Base-by-base conservation (phyloP, 2,888 invertebrate species). In the Lysandra bellargus region DNA sequence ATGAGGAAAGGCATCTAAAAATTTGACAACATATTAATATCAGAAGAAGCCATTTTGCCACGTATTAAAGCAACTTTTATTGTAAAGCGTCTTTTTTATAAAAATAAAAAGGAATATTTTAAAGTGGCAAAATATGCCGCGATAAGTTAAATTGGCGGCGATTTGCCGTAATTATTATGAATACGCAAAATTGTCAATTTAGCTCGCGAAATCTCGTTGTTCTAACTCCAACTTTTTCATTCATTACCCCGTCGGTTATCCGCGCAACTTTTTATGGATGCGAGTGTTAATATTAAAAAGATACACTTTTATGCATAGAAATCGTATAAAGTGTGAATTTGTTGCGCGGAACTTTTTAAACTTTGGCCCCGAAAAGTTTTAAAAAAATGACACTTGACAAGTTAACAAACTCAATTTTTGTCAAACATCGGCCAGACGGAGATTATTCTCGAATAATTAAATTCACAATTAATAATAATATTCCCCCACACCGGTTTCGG, bases 161-260 rank as follows among this genome's bases (percentile, higher is more conserved):
- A 69, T 69, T 69, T 69, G 33, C 5, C 33, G 33, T 69, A 37
- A 37, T 33, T 69, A 69, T 37, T 69, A 69, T 69, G 69, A 69
- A 33, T 69, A 69, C 69, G 69, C 69, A 69, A 69, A 69, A 69
- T 69, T 69, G 69, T 1, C 69, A 69, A 69, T 69, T 37, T 69
- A 33, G 69, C 30, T 69, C 33, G 33, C 33, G 69, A 33, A 5
- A 33, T 33, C 33, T 69, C 14, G 33, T 33, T 69, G 69, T 69
- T 69, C 69, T 69, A 69, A 69, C 69, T 69, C 69, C 69, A 69
- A 69, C 69, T 69, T 69, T 69, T 69, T 69, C 69, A 69, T 69
- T 69, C 69, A 69, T 69, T 33, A 69, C 69, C 64, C 69, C 6
- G 69, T 1, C 69, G 17, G 69, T 69, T 37, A 69, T 17, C 69